Percentiles rank a stretch among this genome's conserved stretches.
Evolutionary conservation across 2,113 vertebrate species (phyloP).

Genomic region (Cebus imitator): DNA sequence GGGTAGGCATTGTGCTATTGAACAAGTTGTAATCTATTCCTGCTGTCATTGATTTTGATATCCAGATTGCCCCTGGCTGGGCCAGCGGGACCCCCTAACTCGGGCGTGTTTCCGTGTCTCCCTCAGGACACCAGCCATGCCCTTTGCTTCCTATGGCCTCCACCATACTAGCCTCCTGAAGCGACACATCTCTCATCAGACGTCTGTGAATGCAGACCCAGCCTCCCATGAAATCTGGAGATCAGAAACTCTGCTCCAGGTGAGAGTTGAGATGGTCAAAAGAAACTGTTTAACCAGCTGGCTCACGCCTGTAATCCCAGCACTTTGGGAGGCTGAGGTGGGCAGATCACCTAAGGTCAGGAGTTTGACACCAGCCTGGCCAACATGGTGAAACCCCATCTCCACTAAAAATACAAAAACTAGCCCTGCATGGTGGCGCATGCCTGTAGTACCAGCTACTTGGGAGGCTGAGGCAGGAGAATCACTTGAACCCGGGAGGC

Average conservation of each 20-base stretch:
- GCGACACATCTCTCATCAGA: slow-evolving; percentile 95
- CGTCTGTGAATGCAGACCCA: slow-evolving; percentile 94
- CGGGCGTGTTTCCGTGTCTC: neutral
- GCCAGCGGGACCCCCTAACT: neutral
- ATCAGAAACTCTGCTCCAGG: slow-evolving; percentile 93
- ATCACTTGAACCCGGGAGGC: too few relatives aligned
- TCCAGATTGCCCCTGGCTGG: neutral
- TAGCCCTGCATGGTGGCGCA: too few relatives aligned
- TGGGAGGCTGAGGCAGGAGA: too few relatives aligned
- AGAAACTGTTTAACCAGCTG: neutral
- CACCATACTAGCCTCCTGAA: slow-evolving; percentile 94
- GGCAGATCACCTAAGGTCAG: too few relatives aligned
- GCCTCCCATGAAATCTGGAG: slow-evolving; percentile 98
- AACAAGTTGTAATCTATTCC: neutral
- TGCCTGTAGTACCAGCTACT: too few relatives aligned
- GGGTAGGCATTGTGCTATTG: neutral
- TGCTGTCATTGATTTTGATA: neutral
- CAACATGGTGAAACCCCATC: too few relatives aligned
- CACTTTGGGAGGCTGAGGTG: too few relatives aligned
- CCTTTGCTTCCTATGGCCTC: slow-evolving; percentile 91
- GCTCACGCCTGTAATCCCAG: too few relatives aligned
- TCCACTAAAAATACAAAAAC: too few relatives aligned
- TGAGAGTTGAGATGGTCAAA: neutral
- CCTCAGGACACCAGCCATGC: slow-evolving; percentile 86
- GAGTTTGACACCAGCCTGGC: too few relatives aligned